phyloP scores from a whole-genome alignment of 2,113 vertebrate genomes.

The Labeo catla region DNA sequence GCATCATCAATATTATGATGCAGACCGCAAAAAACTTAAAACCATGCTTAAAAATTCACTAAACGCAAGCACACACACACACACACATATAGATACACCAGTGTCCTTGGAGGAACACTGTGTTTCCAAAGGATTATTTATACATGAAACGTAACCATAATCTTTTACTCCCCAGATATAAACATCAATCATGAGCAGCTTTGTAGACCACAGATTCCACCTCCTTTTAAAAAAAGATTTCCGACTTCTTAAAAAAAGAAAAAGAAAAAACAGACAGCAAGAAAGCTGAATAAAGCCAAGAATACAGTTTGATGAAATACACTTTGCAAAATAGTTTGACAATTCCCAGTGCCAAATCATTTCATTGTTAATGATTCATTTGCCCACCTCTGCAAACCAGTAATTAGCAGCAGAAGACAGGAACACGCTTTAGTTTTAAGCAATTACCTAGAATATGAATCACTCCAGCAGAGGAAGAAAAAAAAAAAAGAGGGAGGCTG shows the following conservation, averaged over 20 bases:
- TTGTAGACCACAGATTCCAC: background rate
- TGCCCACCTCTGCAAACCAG: slow-evolving; percentile 40
- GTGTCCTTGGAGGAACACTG: background rate
- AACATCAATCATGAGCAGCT: slow-evolving; percentile 18
- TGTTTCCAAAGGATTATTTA: slow-evolving; percentile 7
- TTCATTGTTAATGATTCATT: slow-evolving; percentile 4
- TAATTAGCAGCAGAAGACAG: slow-evolving; percentile 41
- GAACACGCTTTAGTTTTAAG: slow-evolving; percentile 48
- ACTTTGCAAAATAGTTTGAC: slow-evolving; percentile 12
- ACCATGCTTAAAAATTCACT: background rate
- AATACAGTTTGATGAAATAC: background rate
- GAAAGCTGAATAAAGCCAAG: background rate
- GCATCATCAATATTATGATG: background rate
- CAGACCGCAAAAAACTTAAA: background rate
- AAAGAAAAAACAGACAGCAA: background rate
- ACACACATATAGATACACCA: background rate
- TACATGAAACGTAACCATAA: slow-evolving; percentile 10
- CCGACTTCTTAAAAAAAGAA: background rate
- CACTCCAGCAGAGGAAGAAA: slow-evolving; percentile 20
- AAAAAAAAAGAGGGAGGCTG: background rate
- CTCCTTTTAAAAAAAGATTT: background rate
- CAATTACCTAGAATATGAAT: slow-evolving; percentile 51
- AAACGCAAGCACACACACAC: background rate
- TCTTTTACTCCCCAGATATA: slow-evolving; percentile 14
- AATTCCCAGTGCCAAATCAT: background rate